Evolutionary conservation across 2,888 invertebrate species (phyloP).

Genomic region (Scaptomyza parva): DNA sequence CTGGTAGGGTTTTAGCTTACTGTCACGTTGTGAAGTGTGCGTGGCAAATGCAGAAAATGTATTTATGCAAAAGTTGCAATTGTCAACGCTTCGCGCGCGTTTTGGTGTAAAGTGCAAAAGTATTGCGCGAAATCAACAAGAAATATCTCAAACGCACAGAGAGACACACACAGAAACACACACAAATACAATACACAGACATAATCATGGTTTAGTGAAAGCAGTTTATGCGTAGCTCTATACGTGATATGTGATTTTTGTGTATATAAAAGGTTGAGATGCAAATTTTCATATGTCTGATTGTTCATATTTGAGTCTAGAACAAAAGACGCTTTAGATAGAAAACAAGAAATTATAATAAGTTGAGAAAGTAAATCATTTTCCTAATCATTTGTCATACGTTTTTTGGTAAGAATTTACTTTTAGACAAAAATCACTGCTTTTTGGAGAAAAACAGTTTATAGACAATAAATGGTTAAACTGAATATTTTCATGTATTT

Average conservation of each 20-base stretch:
- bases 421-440: too few relatives aligned
- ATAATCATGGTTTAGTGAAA: background rate
- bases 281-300: too few relatives aligned
- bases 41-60: conserved; percentile 73
- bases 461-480: too few relatives aligned
- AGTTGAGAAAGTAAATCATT: too few relatives aligned
- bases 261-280: too few relatives aligned
- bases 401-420: too few relatives aligned
- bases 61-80: conserved; percentile 80
- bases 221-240: conserved; percentile 19
- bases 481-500: too few relatives aligned
- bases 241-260: conserved; percentile 5
- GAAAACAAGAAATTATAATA: too few relatives aligned
- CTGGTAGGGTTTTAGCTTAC: background rate
- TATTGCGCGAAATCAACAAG: conserved; percentile 65
- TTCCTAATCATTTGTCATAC: too few relatives aligned
- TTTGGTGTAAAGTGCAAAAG: conserved; percentile 57
- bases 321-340: too few relatives aligned
- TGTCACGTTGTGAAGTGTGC: conserved; percentile 42
- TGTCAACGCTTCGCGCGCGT: conserved; percentile 68
- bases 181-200: conserved; percentile 4
- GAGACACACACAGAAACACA: conserved; percentile 4
- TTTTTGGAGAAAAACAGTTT: too few relatives aligned
- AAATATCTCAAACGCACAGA: conserved; percentile 33
- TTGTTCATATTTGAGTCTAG: too few relatives aligned